Evolutionary conservation across 2,797 vertebrate genomes (phyloP).

Genomic region (Enteromius argenteus): DNA sequence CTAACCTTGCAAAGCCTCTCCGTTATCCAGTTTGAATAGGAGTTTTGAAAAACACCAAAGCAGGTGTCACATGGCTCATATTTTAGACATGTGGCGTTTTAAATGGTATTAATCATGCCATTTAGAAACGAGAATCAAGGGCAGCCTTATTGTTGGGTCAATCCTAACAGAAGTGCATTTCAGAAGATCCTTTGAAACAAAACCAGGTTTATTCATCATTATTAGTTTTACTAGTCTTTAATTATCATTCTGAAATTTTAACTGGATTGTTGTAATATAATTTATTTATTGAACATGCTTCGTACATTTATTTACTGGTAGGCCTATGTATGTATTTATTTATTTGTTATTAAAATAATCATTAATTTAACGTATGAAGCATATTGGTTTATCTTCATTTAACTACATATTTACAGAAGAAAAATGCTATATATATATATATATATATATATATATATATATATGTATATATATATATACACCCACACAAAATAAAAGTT

Average conservation of each 20-base stretch:
- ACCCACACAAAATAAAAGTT: no score
- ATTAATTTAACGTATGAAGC: neutral
- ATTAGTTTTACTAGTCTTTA: no score
- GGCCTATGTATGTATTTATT: neutral
- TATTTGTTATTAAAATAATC: neutral
- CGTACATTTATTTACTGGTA: neutral
- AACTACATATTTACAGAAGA: no score
- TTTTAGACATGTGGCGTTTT: neutral
- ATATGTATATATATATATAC: no score
- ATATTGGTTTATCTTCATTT: no score
- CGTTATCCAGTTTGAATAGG: slow-evolving; percentile 17
- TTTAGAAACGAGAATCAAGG: neutral
- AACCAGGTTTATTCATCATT: neutral
- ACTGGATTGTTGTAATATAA: neutral
- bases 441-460: no score
- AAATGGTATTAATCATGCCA: neutral
- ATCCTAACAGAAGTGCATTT: neutral
- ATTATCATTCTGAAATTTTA: neutral
- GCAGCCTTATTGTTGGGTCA: neutral
- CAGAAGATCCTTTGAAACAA: neutral
- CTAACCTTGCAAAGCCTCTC: slow-evolving; percentile 17
- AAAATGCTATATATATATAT: no score
- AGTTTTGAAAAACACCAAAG: slow-evolving; percentile 16
- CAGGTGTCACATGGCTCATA: neutral
- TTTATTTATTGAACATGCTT: neutral